These are phyloP conservation scores for Drosophila infuscata DNA, from an alignment of 2,888 invertebrate species.

Conservation along the genomic window DNA sequence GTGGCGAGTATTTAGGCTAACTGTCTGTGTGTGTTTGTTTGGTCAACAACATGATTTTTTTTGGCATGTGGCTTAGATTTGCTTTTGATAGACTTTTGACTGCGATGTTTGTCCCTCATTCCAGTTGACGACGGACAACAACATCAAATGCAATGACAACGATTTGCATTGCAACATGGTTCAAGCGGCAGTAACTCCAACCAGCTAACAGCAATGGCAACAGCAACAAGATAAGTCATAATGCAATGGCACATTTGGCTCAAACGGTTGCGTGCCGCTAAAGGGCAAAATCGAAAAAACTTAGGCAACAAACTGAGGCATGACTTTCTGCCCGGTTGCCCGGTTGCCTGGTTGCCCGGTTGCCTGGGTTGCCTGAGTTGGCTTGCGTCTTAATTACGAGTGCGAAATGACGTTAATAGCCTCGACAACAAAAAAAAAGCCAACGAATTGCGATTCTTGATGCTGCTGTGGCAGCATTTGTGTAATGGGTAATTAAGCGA, in stretches of 20 bases:
- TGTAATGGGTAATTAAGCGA: conserved; percentile 80
- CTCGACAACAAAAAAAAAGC: conserved; percentile 34
- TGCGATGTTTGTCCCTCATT: conserved; percentile 58
- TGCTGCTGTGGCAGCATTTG: conserved; percentile 60
- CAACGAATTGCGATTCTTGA: conserved; percentile 60
- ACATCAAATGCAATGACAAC: conserved; percentile 50
- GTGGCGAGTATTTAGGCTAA: conserved; percentile 36
- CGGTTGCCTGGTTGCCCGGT: background rate
- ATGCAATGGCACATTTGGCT: conserved; percentile 70
- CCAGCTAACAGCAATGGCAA: conserved; percentile 11
- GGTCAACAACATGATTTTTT: conserved; percentile 68
- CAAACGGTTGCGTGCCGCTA: conserved; percentile 55
- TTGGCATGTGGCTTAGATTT: conserved; percentile 78
- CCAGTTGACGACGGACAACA: conserved; percentile 23
- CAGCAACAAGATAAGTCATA: conserved; percentile 61
- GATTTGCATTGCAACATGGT: conserved; percentile 76
- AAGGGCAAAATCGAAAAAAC: conserved; percentile 68
- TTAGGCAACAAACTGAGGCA: conserved; percentile 68
- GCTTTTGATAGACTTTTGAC: conserved; percentile 76
- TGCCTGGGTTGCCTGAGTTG: background rate
- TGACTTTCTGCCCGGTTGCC: conserved; percentile 22
- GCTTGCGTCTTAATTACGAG: conserved; percentile 72
- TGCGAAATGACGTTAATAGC: conserved; percentile 61
- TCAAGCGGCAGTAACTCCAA: conserved; percentile 2
- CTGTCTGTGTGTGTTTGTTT: conserved; percentile 26